Evolutionary conservation across 2,113 vertebrate genomes (phyloP).

Genomic region (Antidorcas marsupialis): DNA sequence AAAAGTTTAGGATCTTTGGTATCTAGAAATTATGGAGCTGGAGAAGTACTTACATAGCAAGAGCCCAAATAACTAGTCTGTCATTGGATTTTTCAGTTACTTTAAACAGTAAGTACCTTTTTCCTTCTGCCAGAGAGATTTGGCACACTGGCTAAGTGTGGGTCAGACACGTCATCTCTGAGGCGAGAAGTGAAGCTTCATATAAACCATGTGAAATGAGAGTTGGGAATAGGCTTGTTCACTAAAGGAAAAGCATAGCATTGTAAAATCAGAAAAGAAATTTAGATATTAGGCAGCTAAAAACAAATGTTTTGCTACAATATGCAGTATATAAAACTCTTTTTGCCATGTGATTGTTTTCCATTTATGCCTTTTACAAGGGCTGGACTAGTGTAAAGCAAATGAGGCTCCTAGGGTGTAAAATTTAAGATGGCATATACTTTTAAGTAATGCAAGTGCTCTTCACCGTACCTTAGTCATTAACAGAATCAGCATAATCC

Average conservation of each 20-base stretch:
- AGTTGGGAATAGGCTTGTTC: neutral
- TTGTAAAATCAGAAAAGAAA: neutral
- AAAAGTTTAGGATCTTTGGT: neutral
- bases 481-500: neutral
- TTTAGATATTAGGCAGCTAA: neutral
- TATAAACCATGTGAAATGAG: neutral
- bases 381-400: neutral
- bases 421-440: neutral
- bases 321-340: neutral
- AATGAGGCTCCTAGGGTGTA: neutral
- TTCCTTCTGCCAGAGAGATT: neutral
- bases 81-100: neutral
- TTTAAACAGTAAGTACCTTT: neutral
- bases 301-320: neutral
- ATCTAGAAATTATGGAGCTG: neutral
- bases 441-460: neutral
- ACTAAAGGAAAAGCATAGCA: neutral
- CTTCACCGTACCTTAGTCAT: neutral
- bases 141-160: neutral
- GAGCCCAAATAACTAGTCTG: neutral
- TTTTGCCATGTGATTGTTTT: neutral
- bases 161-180: neutral
- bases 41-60: neutral
- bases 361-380: neutral
- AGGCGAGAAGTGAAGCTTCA: neutral